Base-by-base conservation (phyloP, 2,888 invertebrate species). In the Zelleria hepariella region DNA sequence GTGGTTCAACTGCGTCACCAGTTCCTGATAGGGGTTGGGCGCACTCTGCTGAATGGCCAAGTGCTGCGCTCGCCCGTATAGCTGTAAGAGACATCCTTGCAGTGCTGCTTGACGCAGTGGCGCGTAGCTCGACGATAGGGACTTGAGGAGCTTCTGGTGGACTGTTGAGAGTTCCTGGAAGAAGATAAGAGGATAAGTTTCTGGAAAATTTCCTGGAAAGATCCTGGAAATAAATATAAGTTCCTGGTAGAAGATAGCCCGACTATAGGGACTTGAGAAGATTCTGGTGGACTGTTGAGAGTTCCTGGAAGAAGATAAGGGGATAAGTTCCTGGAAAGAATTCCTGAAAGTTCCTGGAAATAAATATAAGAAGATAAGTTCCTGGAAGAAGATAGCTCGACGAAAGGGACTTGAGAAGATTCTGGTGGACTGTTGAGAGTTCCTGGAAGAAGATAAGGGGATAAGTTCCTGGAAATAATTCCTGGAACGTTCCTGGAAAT, bases 81-180 rank as follows among this genome's bases (percentile, higher is more conserved):
- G 65, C 52, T 86, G 85, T 3, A 86, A 65, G 6, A 89, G 67
- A 61, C 88, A 86, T 2, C 88, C 85, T 23, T 87, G 86, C 0
- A 89, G 64, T 0, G 87, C 87, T 2, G 86, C 85, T 47, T 82
- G 85, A 0, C 85, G 79, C 0, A 86, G 69, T 0, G 87, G 85
- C n/a, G 86, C 86, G 69, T 81, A 83, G 23, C 78, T 75, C 0
- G 88, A 86, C 0, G 82, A 71, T 0, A 88, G 65, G 0, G 86
- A 86, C 47, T 85, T 84, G 0, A 86, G 62, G 0, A 88, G 75
- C 58, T 86, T 85, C 58, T 86, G 86, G 49, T 86, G 86, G 2
- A 85, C 84, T 8, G 80, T 73, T 59, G 83, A 75, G 25, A 84
- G 63, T 55, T 87, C 86, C 85, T 87, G 68, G 5, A 24, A 25